A percentile compares a stretch with the other conserved stretches of the same genome.
phyloP scores from a whole-genome alignment of 2,888 invertebrate genomes.

The Harpalus rubripes region DNA sequence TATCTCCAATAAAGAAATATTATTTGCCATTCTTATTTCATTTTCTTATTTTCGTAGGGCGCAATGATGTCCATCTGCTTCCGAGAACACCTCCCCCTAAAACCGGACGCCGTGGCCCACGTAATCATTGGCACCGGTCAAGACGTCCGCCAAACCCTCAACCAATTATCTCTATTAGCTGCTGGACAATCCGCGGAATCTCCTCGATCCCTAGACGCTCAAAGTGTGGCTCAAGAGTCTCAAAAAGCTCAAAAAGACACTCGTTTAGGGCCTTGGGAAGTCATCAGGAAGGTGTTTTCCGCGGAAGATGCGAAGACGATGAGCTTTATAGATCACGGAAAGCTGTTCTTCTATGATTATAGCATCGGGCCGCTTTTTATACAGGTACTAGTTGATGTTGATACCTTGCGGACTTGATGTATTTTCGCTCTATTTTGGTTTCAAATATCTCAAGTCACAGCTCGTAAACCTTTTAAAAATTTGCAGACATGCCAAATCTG shows the following conservation, averaged over 20 bases:
- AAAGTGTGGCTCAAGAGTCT: slow-evolving; percentile 80
- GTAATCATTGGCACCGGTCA: slow-evolving; percentile 93
- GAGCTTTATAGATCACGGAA: slow-evolving; percentile 89
- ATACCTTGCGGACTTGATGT: no score
- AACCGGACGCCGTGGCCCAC: slow-evolving; percentile 87
- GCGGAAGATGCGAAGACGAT: slow-evolving; percentile 87
- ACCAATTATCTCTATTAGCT: slow-evolving; percentile 91
- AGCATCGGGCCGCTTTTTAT: slow-evolving; percentile 97
- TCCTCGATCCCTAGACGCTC: slow-evolving; percentile 77
- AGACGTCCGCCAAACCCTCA: slow-evolving; percentile 96
- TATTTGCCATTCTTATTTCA: no score
- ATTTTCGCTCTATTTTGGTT: no score
- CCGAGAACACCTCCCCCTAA: slow-evolving; percentile 92
- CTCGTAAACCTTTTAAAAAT: no score
- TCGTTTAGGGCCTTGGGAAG: slow-evolving; percentile 96
- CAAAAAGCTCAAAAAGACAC: slow-evolving; percentile 88
- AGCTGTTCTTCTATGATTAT: slow-evolving; percentile 98
- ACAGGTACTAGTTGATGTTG: slow-evolving; percentile 78
- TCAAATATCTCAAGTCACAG: no score
- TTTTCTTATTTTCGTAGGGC: no score
- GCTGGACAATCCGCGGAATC: slow-evolving; percentile 78
- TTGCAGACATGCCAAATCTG: no score
- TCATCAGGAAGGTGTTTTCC: slow-evolving; percentile 92
- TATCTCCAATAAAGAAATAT: no score
- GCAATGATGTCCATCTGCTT: slow-evolving; percentile 95